These are phyloP conservation scores for Rosalia funebris DNA, from an alignment of 2,888 invertebrate species.

Conservation along the genomic window DNA sequence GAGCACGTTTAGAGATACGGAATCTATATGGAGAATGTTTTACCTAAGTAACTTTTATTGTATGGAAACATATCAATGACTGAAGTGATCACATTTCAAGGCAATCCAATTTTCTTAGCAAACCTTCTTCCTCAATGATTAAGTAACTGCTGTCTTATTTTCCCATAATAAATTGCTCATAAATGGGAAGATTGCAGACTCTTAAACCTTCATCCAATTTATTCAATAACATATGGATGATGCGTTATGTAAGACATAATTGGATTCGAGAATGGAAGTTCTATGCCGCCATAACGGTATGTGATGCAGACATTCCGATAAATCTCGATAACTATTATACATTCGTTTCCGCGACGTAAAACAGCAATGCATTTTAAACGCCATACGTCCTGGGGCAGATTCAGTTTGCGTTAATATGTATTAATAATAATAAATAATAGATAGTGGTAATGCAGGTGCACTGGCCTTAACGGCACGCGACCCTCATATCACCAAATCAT, in stretches of 20 bases:
- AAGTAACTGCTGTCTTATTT: too few relatives aligned
- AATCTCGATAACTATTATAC: conserved; percentile 33
- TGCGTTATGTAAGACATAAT: conserved; percentile 10
- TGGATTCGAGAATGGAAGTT: conserved; percentile 21
- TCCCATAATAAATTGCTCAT: too few relatives aligned
- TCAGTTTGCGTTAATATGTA: not conserved
- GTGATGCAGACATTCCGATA: conserved; percentile 32
- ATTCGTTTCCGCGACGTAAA: conserved; percentile 18
- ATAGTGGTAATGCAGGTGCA: conserved; percentile 10
- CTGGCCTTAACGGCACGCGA: conserved; percentile 25
- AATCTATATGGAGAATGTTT: too few relatives aligned
- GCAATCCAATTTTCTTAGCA: too few relatives aligned
- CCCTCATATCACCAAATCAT: conserved; percentile 2
- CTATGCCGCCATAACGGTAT: conserved; percentile 38
- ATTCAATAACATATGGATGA: too few relatives aligned
- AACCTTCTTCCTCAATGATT: too few relatives aligned
- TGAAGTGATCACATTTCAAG: too few relatives aligned
- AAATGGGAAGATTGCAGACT: too few relatives aligned
- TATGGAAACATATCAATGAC: too few relatives aligned
- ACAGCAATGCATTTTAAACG: conserved; percentile 17
- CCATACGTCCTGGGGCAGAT: conserved; percentile 14
- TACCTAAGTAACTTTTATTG: too few relatives aligned
- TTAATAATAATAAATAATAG: conserved; percentile 20
- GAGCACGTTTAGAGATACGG: too few relatives aligned
- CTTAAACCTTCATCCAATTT: too few relatives aligned